These are phyloP conservation scores for Columba guinea DNA, from an alignment of 2,797 vertebrate genomes.

Conservation along the genomic window DNA sequence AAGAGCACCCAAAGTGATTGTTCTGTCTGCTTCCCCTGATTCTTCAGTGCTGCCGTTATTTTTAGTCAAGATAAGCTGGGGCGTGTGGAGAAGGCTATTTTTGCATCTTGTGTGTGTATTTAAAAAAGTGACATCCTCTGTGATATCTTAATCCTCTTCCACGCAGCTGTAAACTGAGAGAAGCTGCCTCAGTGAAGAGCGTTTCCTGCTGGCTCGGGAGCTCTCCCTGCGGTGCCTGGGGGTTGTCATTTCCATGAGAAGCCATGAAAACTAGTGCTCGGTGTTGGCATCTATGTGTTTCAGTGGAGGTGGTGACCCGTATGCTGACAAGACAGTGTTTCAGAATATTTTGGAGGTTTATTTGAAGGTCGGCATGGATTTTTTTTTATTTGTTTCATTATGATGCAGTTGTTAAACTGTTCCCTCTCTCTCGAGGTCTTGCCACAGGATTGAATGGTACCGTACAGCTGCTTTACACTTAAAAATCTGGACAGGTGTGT, in stretches of 20 bases:
- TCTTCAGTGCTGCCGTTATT: neutral
- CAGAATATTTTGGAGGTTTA: neutral
- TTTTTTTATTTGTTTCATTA: rapidly evolving
- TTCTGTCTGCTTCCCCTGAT: neutral
- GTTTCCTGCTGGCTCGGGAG: neutral
- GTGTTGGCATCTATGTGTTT: rapidly evolving
- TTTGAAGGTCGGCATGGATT: neutral
- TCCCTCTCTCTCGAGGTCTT: neutral
- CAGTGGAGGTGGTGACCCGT: neutral
- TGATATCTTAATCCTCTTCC: neutral
- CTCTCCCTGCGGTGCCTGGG: neutral
- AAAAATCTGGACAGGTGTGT: neutral
- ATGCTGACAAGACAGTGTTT: neutral
- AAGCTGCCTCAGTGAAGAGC: neutral
- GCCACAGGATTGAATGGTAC: neutral
- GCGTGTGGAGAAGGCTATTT: neutral
- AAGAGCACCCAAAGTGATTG: neutral
- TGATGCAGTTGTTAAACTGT: rapidly evolving
- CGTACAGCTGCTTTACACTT: no score
- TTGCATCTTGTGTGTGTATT: neutral
- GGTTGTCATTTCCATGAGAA: neutral
- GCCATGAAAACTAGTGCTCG: neutral
- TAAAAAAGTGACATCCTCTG: neutral
- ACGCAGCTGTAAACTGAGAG: neutral
- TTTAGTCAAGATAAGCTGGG: neutral